Evolutionary conservation across 2,888 invertebrate species (phyloP).

Genomic region (Sinohyriopsis cumingii): DNA sequence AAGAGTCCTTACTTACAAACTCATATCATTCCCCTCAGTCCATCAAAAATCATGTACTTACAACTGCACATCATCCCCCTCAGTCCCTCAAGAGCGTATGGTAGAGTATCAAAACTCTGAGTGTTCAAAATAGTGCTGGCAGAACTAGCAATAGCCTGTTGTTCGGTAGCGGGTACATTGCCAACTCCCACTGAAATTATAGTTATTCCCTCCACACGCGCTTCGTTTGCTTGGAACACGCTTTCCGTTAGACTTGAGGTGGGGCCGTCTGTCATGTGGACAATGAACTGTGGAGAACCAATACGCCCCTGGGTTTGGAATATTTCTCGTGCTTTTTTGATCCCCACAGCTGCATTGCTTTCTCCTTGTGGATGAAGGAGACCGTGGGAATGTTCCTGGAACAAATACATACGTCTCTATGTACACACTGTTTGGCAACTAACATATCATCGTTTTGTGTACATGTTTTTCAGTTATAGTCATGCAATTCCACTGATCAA

Average conservation of each 20-base stretch:
- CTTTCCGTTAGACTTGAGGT: slow-evolving; percentile 35
- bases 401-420: slow-evolving; percentile 11
- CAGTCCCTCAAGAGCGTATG: slow-evolving; percentile 12
- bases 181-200: slow-evolving; percentile 57
- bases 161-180: slow-evolving; percentile 41
- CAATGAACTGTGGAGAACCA: slow-evolving; percentile 30
- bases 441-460: too few relatives aligned
- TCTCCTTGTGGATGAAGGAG: slow-evolving; percentile 36
- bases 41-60: slow-evolving; percentile 13
- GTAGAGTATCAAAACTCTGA: too few relatives aligned
- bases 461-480: too few relatives aligned
- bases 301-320: slow-evolving; percentile 40
- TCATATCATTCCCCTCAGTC: too few relatives aligned
- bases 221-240: slow-evolving; percentile 14
- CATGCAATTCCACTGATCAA: too few relatives aligned
- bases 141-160: slow-evolving; percentile 41
- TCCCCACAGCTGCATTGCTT: slow-evolving; percentile 36
- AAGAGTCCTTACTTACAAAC: too few relatives aligned
- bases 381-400: slow-evolving; percentile 22
- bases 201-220: slow-evolving; percentile 32
- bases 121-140: too few relatives aligned
- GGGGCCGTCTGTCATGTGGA: slow-evolving; percentile 49
- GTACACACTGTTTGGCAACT: too few relatives aligned
- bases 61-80: slow-evolving; percentile 51
- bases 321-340: slow-evolving; percentile 42